A percentile compares a stretch with the other conserved stretches of the same genome.
These are phyloP conservation scores for Epinephelus moara DNA, from an alignment of 2,113 vertebrate species.

Conservation along the genomic window DNA sequence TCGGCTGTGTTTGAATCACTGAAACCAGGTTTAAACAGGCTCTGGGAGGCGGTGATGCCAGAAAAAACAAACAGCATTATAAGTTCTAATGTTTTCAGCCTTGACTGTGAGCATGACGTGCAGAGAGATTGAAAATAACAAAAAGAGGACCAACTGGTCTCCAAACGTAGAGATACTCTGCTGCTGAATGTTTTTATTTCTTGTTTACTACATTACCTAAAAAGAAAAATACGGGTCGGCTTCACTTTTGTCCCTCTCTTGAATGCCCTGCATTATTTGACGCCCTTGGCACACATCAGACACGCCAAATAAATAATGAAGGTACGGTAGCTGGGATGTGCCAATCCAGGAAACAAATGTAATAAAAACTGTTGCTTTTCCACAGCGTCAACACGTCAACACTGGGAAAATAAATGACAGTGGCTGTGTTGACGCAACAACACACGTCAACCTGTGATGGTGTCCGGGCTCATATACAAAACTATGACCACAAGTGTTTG, in stretches of 20 bases:
- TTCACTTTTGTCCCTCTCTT: not conserved
- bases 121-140: too few species aligned
- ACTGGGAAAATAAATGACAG: not conserved
- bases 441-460: constrained; percentile 4
- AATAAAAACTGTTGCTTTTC: not conserved
- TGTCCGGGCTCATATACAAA: not conserved
- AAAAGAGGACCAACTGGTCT: too few species aligned
- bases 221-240: too few species aligned
- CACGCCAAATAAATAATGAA: not conserved
- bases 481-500: constrained; percentile 22
- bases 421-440: constrained; percentile 12
- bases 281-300: not conserved
- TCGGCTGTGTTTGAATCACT: too few species aligned
- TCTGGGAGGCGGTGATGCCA: too few species aligned
- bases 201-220: not conserved
- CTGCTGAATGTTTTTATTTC: not conserved
- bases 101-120: too few species aligned
- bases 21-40: too few species aligned
- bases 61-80: too few species aligned
- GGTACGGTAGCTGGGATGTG: not conserved
- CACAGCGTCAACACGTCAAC: not conserved
- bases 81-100: too few species aligned
- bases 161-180: too few species aligned
- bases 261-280: not conserved
- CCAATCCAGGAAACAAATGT: not conserved